A percentile compares a stretch with the other conserved stretches of the same genome.
phyloP scores from a whole-genome alignment of 2,113 vertebrate species.

The Danionella cerebrum region DNA sequence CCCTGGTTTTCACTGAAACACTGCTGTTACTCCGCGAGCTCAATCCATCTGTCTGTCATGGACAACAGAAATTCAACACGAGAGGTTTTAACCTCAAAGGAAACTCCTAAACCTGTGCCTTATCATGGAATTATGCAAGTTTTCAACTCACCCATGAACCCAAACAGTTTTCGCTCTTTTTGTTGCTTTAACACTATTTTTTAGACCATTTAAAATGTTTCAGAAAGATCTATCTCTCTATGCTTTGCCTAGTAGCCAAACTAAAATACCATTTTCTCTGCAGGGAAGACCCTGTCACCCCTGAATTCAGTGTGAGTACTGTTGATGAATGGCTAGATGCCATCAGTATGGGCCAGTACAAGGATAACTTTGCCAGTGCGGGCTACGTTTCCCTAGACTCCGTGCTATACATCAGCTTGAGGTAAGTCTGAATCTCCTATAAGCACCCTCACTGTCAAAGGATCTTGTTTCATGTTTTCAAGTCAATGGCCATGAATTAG shows the following conservation, averaged over 20 bases:
- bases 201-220: background rate
- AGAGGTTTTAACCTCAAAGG: background rate
- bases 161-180: background rate
- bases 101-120: background rate
- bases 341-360: constrained; percentile 75
- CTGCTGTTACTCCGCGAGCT: background rate
- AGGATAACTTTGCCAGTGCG: constrained; percentile 69
- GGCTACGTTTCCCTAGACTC: constrained; percentile 74
- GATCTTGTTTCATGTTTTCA: no score
- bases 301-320: constrained; percentile 66
- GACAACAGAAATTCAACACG: background rate
- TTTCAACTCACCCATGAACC: background rate
- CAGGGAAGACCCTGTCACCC: constrained; percentile 66
- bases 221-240: background rate
- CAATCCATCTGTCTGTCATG: background rate
- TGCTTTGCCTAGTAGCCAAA: background rate
- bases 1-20: background rate
- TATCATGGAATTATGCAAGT: background rate
- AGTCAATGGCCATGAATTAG: no score
- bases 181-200: background rate
- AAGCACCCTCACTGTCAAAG: background rate
- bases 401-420: constrained; percentile 70
- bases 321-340: constrained; percentile 75
- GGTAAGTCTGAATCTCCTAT: constrained; percentile 45
- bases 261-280: background rate